Percentiles rank a stretch among this genome's conserved stretches.
These are phyloP conservation scores for Polylopha cassiicola DNA, from an alignment of 2,888 invertebrate species.

Conservation along the genomic window DNA sequence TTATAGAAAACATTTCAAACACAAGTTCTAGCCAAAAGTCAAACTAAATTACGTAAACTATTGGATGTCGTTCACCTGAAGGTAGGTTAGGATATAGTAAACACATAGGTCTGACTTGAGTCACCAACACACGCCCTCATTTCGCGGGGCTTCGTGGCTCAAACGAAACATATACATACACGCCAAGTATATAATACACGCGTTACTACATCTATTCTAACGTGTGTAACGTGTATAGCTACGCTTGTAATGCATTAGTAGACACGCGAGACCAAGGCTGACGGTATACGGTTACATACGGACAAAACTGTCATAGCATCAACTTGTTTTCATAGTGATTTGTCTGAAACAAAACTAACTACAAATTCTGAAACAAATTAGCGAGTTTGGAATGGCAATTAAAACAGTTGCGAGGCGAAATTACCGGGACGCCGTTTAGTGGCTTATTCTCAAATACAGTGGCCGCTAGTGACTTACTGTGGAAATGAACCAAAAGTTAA, in stretches of 20 bases:
- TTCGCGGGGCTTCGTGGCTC: constrained; percentile 29
- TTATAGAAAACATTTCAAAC: too few species aligned
- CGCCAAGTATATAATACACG: background rate
- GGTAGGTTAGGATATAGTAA: constrained; percentile 2
- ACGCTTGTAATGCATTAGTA: constrained; percentile 18
- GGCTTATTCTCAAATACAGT: constrained; percentile 13
- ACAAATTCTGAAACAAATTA: constrained; percentile 27
- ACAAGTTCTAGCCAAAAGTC: too few species aligned
- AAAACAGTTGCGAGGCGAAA: constrained; percentile 23
- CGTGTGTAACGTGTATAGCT: constrained; percentile 7
- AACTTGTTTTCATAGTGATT: background rate
- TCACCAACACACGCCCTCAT: constrained; percentile 45
- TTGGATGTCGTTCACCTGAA: constrained; percentile 6
- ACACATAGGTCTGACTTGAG: constrained; percentile 16
- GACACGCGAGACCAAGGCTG: constrained; percentile 19
- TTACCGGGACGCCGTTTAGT: constrained; percentile 21
- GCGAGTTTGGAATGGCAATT: constrained; percentile 23
- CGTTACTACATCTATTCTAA: background rate
- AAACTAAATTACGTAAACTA: too few species aligned
- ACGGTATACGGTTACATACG: constrained; percentile 13
- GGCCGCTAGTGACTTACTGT: constrained; percentile 1
- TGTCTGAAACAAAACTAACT: constrained; percentile 9
- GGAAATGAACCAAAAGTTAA: constrained; percentile 3
- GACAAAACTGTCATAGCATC: constrained; percentile 12
- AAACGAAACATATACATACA: constrained; percentile 23